Percentiles rank a stretch among this genome's conserved stretches.
These are phyloP conservation scores for Cephalopholis sonnerati DNA, from an alignment of 2,113 vertebrate genomes.

Conservation along the genomic window DNA sequence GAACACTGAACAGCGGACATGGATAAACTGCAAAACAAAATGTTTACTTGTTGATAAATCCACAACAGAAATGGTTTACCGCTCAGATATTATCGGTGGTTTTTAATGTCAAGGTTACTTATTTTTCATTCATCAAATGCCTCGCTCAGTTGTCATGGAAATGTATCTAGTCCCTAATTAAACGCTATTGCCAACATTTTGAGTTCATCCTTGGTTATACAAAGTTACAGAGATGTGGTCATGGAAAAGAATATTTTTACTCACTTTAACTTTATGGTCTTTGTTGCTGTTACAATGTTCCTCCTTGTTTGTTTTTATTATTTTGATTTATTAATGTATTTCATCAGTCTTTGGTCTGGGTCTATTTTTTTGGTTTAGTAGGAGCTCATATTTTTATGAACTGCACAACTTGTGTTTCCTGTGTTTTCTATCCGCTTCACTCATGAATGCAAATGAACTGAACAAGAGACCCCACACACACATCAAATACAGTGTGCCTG, in stretches of 20 bases:
- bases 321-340: background rate
- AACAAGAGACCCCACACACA: slow-evolving; percentile 18
- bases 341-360: background rate
- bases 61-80: background rate
- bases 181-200: background rate
- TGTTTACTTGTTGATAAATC: background rate
- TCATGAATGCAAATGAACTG: slow-evolving; percentile 40
- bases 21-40: slow-evolving; percentile 92
- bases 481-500: slow-evolving; percentile 32
- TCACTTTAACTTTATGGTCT: background rate
- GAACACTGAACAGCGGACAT: slow-evolving; percentile 97
- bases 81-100: no score
- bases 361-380: background rate
- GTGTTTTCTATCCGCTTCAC: background rate
- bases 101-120: background rate
- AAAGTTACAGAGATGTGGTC: background rate
- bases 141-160: background rate
- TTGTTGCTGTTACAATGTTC: background rate
- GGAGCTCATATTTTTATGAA: background rate
- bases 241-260: background rate
- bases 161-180: background rate
- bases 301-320: background rate
- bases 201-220: background rate
- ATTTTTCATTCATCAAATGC: background rate
- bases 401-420: background rate